Percentiles rank a stretch among this genome's conserved stretches.
phyloP scores from a whole-genome alignment of 2,113 vertebrate species.

The Scytalopus superciliaris region DNA sequence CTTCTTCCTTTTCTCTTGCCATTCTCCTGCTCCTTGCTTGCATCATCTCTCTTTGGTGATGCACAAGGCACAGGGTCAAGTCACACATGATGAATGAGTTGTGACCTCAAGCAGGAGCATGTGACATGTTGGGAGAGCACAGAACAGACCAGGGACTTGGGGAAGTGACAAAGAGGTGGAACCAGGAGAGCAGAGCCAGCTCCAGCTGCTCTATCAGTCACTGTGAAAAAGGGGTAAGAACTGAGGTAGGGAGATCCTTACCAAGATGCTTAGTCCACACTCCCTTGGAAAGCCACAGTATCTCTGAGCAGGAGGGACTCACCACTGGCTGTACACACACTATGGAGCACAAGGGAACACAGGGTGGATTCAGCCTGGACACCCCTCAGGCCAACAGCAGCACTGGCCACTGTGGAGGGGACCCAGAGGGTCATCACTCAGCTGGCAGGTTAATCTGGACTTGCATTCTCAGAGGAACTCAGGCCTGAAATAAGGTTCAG shows the following conservation, averaged over 20 bases:
- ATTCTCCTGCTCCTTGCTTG: neutral
- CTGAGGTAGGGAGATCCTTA: neutral
- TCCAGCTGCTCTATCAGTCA: neutral
- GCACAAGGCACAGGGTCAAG: neutral
- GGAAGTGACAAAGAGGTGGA: neutral
- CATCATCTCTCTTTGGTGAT: neutral
- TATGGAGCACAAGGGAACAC: fast-evolving
- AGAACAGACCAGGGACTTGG: neutral
- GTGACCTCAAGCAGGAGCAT: neutral
- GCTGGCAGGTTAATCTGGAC: neutral
- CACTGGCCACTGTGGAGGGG: neutral
- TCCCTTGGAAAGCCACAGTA: neutral
- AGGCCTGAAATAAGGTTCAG: fast-evolving
- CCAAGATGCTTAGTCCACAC: neutral
- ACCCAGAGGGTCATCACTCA: fast-evolving
- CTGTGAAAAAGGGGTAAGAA: neutral
- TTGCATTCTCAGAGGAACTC: neutral
- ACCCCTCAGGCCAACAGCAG: neutral
- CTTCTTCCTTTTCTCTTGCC: neutral
- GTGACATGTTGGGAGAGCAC: neutral
- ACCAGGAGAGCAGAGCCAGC: neutral
- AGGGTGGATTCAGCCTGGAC: neutral
- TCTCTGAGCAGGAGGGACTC: neutral
- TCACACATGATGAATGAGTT: neutral
- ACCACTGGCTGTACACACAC: neutral